Base-by-base conservation (phyloP, 2,113 vertebrate genomes). In the Ptilonorhynchus violaceus region DNA sequence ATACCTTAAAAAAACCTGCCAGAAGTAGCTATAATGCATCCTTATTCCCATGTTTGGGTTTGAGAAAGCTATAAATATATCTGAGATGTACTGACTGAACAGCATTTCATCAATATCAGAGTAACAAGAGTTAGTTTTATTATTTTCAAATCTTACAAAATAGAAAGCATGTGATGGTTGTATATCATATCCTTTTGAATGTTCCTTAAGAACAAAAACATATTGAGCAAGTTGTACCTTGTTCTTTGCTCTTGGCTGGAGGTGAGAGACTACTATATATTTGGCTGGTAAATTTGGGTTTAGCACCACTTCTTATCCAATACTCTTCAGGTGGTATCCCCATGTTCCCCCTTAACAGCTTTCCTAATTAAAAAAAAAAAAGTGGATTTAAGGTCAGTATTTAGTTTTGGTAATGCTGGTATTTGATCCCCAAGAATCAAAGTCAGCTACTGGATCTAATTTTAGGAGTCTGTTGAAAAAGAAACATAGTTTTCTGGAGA, bases 271-370 rank as follows among this genome's bases (percentile, higher is more conserved):
- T 86, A n/a, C 52, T 66, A 70, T 6, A 13, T 46, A 73, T 55
- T 85, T 96, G 86, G 89, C 91, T 85, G 46, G 79, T 59, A 73
- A 93, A 77, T 83, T 96, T 98, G 62, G 98, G 97, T 52, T 96
- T 98, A 87, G 98, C 98, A 68, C 97, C 98, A 87, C 96, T 97
- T 94, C 92, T 97, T 76, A 97, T 93, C 97, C 98, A 98, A 22
- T 91, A 96, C 63, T 98, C 97, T 89, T 97, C 97, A 85, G 93
- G 85, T 70, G 31, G 56, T 66, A 94, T 56, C 68, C 41, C 92
- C 83, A 77, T 33, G 22, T 78, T 92, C 75, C 96, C 96, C 75
- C 95, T 97, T 78, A 97, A 52, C 42, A 96, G 64, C 68, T 85
- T 97, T 94, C 97, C 97, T 98, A 93, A 76, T 66, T 47, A 10